Evolutionary conservation across 2,888 invertebrate species (phyloP).

Genomic region (Chamaedrilus cognettii): DNA sequence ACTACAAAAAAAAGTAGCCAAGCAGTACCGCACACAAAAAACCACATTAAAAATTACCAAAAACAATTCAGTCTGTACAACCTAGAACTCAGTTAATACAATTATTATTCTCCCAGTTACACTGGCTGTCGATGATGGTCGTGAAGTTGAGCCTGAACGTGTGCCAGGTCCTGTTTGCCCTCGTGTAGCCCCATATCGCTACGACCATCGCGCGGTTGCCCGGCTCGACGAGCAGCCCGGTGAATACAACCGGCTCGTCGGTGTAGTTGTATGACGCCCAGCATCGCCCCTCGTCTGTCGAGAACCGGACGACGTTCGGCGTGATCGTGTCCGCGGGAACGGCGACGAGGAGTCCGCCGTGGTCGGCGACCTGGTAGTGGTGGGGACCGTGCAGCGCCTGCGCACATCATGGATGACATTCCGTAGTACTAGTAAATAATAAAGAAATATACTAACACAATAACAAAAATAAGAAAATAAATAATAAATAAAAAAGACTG

Average conservation of each 20-base stretch:
- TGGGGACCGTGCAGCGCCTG: conserved; percentile 57
- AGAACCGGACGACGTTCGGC: conserved; percentile 52
- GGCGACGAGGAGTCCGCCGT: conserved; percentile 57
- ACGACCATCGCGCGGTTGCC: conserved; percentile 53
- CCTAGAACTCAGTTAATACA: too few species aligned
- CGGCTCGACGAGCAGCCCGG: conserved; percentile 55
- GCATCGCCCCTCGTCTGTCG: conserved; percentile 56
- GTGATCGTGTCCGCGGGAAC: conserved; percentile 39
- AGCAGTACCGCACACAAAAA: too few species aligned
- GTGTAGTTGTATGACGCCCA: conserved; percentile 57
- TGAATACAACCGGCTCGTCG: conserved; percentile 35
- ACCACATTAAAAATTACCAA: too few species aligned
- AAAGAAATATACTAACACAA: too few species aligned
- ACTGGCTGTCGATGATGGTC: conserved; percentile 45
- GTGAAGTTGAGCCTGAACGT: conserved; percentile 52
- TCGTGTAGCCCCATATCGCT: conserved; percentile 55
- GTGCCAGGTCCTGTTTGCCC: conserved; percentile 45
- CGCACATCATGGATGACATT: too few species aligned
- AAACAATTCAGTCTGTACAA: too few species aligned
- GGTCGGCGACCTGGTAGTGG: conserved; percentile 55
- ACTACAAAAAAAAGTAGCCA: too few species aligned
- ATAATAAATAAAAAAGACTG: too few species aligned
- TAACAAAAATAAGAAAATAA: too few species aligned
- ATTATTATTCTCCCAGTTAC: too few species aligned
- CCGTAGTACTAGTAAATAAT: not conserved